phyloP scores from a whole-genome alignment of 2,113 vertebrate genomes.

The Colaptes auratus region DNA sequence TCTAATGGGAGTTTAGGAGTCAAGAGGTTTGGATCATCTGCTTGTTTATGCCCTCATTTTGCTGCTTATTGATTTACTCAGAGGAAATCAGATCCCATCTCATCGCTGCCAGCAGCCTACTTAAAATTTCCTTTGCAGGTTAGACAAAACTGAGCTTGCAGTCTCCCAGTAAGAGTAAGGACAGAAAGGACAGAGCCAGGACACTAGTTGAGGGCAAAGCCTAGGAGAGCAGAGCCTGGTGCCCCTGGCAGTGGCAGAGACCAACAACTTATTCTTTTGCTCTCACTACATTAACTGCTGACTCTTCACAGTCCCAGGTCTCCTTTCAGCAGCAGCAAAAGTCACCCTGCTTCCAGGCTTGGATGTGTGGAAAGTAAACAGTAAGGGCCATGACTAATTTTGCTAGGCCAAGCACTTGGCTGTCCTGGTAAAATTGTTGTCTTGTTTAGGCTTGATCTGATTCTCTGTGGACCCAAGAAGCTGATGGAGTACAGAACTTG shows the following conservation, averaged over 20 bases:
- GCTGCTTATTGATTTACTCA: neutral
- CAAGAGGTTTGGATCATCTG: neutral
- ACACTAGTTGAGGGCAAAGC: neutral
- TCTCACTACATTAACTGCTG: neutral
- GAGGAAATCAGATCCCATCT: neutral
- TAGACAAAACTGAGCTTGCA: neutral
- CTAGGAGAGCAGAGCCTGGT: neutral
- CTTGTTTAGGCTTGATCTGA: neutral
- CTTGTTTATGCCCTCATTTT: neutral
- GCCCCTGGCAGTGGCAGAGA: neutral
- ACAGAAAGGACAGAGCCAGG: neutral
- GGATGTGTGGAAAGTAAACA: neutral
- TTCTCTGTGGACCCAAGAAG: neutral
- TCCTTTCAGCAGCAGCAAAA: neutral
- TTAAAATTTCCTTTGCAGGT: neutral
- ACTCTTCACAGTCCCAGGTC: neutral
- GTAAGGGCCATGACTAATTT: neutral
- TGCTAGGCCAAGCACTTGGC: neutral
- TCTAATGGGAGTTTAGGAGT: neutral
- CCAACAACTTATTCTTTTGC: neutral
- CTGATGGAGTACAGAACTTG: neutral
- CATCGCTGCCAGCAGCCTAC: neutral
- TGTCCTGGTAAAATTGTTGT: neutral
- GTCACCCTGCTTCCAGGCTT: neutral
- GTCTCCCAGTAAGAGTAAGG: neutral